Base-by-base conservation (phyloP, 2,888 invertebrate genomes). In the Petrolisthes cinctipes region DNA sequence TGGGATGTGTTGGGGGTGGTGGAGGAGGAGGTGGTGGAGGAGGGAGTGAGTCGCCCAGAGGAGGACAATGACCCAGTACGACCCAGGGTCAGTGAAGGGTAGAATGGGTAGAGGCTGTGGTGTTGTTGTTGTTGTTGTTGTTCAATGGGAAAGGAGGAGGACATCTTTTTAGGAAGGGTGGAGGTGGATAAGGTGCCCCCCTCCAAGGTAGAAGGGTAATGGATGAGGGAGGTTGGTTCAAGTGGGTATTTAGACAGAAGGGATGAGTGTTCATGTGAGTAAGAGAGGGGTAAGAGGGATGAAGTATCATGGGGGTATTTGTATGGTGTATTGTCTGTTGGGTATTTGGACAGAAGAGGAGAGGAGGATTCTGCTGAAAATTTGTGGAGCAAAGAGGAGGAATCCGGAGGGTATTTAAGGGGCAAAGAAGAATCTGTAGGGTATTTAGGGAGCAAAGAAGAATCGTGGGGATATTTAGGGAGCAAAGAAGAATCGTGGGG, bases 31-130 rank as follows among this genome's bases (percentile, higher is more conserved):
- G 86, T 71, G 83, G 87, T 78, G 71, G 87, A 83, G 61, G 78
- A 83, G 53, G 80, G 71, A 14, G 87, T 83, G 20, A 80, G 83
- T n/a, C 81, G 83, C 6, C 87, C 80, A 73, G 80, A 80, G 51
- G 87, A 81, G 80, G 87, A 87, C 80, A 78, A 56, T 5, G 82
- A 82, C 75, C 73, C 81, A 23, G 57, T 80, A 80, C 87, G 79
- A 7, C 87, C 87, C 4, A 84, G 75, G 61, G 80, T 80, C n/a
- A 84, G 75, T 61, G 87, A 17, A 7, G 56, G 61, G 56, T 61
- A 23, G 78, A 17, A 71, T 37, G 71, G 82, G 68, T 66, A 82
- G 68, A 51, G 53, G 51, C 7, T 5, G 53, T 66, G 51, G 20
- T 37, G 51, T n/a, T n/a, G n/a, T n/a, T n/a, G n/a, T n/a, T n/a